Evolutionary conservation across 1,140 invertebrate species (phyloP).

Genomic region (Pogonomyrmex barbatus): DNA sequence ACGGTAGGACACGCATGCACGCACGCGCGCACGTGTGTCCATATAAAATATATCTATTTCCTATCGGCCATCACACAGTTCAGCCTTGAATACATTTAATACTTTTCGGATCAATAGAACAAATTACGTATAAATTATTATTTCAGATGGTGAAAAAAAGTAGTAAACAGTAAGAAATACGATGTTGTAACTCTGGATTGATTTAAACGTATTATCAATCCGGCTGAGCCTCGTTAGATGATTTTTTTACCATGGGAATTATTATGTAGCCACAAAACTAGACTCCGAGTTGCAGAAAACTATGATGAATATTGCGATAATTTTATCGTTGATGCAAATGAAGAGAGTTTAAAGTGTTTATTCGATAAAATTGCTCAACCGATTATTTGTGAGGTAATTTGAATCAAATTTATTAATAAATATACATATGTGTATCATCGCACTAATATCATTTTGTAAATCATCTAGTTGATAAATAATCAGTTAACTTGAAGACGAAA

Average conservation of each 20-base stretch:
- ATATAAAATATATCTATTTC: neutral
- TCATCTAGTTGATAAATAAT: constrained; percentile 39
- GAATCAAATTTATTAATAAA: too few relatives aligned
- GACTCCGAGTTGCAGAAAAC: constrained; percentile 83
- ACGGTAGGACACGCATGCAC: constrained; percentile 43
- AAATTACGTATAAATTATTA: constrained; percentile 11
- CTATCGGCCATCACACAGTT: neutral
- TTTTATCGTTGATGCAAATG: too few relatives aligned
- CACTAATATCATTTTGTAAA: constrained; percentile 66
- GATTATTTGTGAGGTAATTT: neutral
- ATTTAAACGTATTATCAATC: constrained; percentile 86
- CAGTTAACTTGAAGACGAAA: constrained; percentile 66
- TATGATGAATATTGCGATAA: constrained; percentile 89
- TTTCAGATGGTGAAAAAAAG: constrained; percentile 78
- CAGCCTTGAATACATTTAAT: neutral
- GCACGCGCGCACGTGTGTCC: neutral
- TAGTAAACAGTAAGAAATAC: constrained; percentile 81
- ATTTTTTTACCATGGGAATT: constrained; percentile 86
- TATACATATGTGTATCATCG: neutral
- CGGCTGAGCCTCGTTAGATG: constrained; percentile 79
- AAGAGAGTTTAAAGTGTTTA: too few relatives aligned
- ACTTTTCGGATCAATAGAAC: neutral
- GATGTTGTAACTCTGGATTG: constrained; percentile 88
- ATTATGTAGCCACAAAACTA: constrained; percentile 84
- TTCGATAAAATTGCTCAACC: too few relatives aligned